These are phyloP conservation scores for Glossosoma conforme DNA, from an alignment of 1,140 invertebrate genomes.

Conservation along the genomic window DNA sequence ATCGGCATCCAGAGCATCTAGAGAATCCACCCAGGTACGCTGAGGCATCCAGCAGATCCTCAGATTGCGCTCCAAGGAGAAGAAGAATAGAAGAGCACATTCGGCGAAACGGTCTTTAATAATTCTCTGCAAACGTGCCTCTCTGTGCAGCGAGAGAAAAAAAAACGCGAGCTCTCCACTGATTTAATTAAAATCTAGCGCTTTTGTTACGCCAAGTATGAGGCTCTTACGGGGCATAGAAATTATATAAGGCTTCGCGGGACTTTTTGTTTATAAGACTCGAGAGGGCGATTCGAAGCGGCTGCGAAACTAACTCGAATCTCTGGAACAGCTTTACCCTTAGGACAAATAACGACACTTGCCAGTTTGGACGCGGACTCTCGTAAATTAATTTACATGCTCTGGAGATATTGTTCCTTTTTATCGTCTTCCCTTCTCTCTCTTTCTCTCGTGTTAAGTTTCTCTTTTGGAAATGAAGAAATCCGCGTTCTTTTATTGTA, in stretches of 20 bases:
- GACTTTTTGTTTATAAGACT: conserved; percentile 33
- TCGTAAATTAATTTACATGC: conserved; percentile 32
- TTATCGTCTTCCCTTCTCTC: too few species aligned
- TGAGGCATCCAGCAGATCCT: too few species aligned
- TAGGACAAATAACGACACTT: conserved; percentile 32
- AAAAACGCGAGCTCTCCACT: conserved; percentile 21
- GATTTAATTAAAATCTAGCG: conserved; percentile 32
- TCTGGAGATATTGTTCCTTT: conserved; percentile 21
- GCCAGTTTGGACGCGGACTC: conserved; percentile 30
- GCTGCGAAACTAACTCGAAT: conserved; percentile 28
- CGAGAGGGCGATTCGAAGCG: conserved; percentile 28
- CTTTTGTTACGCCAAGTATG: conserved; percentile 29
- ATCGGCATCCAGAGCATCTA: too few species aligned
- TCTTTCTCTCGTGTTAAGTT: conserved; percentile 28
- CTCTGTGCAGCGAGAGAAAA: too few species aligned
- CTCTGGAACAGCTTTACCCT: conserved; percentile 29
- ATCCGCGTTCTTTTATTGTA: too few species aligned
- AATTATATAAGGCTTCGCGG: conserved; percentile 26
- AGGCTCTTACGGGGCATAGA: conserved; percentile 22
- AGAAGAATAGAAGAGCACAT: conserved; percentile 9
- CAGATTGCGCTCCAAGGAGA: not conserved
- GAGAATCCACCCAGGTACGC: too few species aligned
- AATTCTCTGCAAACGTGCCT: conserved; percentile 14
- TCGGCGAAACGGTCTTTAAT: conserved; percentile 16
- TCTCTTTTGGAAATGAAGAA: conserved; percentile 7